phyloP scores from a whole-genome alignment of 2,113 vertebrate species.

The Cichladusa arquata region DNA sequence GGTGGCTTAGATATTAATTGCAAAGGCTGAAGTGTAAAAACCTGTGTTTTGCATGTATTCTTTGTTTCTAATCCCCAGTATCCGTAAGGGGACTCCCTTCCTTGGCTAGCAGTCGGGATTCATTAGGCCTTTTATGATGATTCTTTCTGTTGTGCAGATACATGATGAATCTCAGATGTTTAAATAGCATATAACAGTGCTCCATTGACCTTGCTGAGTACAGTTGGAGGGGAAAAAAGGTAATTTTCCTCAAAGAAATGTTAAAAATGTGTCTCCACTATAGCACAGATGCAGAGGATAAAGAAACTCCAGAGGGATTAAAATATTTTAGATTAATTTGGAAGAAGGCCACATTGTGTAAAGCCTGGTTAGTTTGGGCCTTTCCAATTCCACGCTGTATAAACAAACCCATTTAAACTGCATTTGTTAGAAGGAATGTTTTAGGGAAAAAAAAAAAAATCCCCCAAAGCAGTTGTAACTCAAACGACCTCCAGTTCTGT shows the following conservation, averaged over 20 bases:
- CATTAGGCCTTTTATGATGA: slow-evolving; percentile 65
- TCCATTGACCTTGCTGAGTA: slow-evolving; percentile 60
- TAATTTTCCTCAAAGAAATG: slow-evolving; percentile 68
- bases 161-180: slow-evolving; percentile 69
- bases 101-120: slow-evolving; percentile 40
- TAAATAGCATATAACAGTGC: slow-evolving; percentile 57
- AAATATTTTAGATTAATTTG: slow-evolving; percentile 68
- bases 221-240: slow-evolving; percentile 47
- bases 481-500: slow-evolving; percentile 55
- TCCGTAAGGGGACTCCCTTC: slow-evolving; percentile 31
- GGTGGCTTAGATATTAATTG: neutral
- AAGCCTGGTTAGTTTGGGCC: slow-evolving; percentile 45
- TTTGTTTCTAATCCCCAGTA: slow-evolving; percentile 14
- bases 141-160: slow-evolving; percentile 65
- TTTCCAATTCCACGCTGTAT: slow-evolving; percentile 40
- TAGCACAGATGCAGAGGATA: slow-evolving; percentile 65
- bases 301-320: slow-evolving; percentile 68
- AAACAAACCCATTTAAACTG: slow-evolving; percentile 58
- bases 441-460: neutral
- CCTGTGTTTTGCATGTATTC: neutral
- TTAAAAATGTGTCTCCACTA: slow-evolving; percentile 64
- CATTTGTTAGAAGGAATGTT: slow-evolving; percentile 49
- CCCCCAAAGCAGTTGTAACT: slow-evolving; percentile 55
- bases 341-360: slow-evolving; percentile 54
- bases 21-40: neutral